A percentile compares a stretch with the other conserved stretches of the same genome.
Conservation (phyloP, 2,113 vertebrate species). For the Donacobius atricapilla region DNA sequence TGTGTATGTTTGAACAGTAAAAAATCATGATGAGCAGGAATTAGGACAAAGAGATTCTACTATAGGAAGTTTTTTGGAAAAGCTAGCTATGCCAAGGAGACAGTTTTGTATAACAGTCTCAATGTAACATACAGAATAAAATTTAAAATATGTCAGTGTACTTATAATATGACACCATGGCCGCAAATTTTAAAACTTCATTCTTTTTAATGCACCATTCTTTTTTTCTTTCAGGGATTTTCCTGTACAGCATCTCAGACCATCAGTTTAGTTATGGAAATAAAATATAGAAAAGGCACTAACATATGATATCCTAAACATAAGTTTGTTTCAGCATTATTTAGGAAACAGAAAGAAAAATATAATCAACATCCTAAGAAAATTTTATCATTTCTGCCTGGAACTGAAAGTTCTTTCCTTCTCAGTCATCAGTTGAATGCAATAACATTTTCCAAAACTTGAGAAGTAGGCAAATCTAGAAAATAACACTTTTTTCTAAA, state of each 20-base stretch:
- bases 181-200: background rate
- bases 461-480: background rate
- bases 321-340: background rate
- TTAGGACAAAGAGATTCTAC: background rate
- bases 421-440: background rate
- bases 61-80: background rate
- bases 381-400: background rate
- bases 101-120: background rate
- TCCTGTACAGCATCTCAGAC: background rate
- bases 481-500: background rate
- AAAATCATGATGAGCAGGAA: background rate
- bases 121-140: background rate
- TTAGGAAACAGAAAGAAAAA: background rate
- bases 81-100: background rate
- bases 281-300: background rate
- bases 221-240: background rate
- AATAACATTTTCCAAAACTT: background rate
- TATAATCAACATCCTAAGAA: background rate
- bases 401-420: background rate
- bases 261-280: background rate
- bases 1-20: background rate
- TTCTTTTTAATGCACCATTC: background rate
- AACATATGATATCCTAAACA: background rate
- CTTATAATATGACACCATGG: background rate
- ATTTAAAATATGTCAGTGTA: background rate